Percentiles rank a stretch among this genome's conserved stretches.
These are phyloP conservation scores for Drosophila prolongata DNA, from an alignment of 2,888 invertebrate genomes.

Conservation along the genomic window DNA sequence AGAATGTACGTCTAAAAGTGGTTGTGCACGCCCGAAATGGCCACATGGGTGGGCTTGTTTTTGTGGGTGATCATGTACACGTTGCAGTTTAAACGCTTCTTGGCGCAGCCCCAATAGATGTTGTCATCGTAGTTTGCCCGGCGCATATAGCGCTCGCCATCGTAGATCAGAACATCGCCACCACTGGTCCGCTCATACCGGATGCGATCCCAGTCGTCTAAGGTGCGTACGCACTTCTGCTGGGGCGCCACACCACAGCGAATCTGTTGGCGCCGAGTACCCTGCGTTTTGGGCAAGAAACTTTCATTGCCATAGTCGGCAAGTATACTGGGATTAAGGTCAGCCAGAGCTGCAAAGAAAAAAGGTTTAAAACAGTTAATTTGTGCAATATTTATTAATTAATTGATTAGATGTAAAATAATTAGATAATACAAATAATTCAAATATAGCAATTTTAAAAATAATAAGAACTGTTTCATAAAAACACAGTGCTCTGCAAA, in stretches of 20 bases:
- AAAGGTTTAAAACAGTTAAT: background rate
- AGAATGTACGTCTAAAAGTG: constrained; percentile 54
- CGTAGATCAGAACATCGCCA: constrained; percentile 62
- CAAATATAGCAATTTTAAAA: background rate
- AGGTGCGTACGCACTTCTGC: constrained; percentile 39
- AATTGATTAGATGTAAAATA: background rate
- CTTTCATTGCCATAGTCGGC: constrained; percentile 65
- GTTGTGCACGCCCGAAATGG: constrained; percentile 81
- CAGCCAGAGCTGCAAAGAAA: constrained; percentile 41
- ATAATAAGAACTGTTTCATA: background rate
- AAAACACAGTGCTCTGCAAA: background rate
- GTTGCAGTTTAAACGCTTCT: constrained; percentile 70
- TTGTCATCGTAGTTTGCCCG: constrained; percentile 72
- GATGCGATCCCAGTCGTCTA: constrained; percentile 68
- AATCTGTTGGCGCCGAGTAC: constrained; percentile 18
- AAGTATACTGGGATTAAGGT: constrained; percentile 36
- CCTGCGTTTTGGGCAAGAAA: constrained; percentile 48
- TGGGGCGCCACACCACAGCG: constrained; percentile 24
- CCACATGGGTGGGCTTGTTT: constrained; percentile 69
- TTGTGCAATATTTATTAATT: background rate
- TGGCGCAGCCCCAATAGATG: constrained; percentile 80
- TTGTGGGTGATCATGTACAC: constrained; percentile 79
- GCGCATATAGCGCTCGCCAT: constrained; percentile 73
- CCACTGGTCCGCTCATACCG: constrained; percentile 47
- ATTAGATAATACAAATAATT: background rate